phyloP scores from a whole-genome alignment of 2,113 vertebrate genomes.

The Nyctibius bracteatus region DNA sequence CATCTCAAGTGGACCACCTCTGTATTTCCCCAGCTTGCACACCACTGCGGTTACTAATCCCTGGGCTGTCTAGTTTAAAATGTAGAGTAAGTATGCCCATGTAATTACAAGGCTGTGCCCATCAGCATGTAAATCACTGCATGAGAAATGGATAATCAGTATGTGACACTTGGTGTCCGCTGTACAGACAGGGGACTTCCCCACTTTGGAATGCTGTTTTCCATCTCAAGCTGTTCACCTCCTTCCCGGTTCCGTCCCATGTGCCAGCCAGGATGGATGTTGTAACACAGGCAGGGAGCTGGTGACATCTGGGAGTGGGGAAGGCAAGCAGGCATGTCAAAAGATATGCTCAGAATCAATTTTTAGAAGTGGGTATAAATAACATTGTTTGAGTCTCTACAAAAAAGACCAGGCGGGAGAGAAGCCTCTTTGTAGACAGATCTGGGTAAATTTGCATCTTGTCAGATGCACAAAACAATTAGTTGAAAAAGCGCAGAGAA shows the following conservation, averaged over 20 bases:
- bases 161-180: background rate
- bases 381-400: background rate
- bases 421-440: constrained; percentile 1
- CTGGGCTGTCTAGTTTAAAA: background rate
- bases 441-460: constrained; percentile 32
- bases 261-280: background rate
- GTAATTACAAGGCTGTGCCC: background rate
- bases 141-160: background rate
- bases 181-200: background rate
- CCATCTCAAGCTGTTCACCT: background rate
- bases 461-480: constrained; percentile 23
- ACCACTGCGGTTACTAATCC: background rate
- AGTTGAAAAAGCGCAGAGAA: background rate
- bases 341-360: background rate
- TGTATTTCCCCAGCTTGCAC: background rate
- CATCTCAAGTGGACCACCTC: background rate
- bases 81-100: accelerated
- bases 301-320: background rate
- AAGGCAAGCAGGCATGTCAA: background rate
- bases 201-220: background rate
- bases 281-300: background rate
- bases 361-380: constrained; percentile 34
- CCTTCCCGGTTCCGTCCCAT: background rate
- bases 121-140: background rate
- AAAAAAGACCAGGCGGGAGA: background rate